phyloP scores from a whole-genome alignment of 2,888 invertebrate genomes.

The Pteria penguin region DNA sequence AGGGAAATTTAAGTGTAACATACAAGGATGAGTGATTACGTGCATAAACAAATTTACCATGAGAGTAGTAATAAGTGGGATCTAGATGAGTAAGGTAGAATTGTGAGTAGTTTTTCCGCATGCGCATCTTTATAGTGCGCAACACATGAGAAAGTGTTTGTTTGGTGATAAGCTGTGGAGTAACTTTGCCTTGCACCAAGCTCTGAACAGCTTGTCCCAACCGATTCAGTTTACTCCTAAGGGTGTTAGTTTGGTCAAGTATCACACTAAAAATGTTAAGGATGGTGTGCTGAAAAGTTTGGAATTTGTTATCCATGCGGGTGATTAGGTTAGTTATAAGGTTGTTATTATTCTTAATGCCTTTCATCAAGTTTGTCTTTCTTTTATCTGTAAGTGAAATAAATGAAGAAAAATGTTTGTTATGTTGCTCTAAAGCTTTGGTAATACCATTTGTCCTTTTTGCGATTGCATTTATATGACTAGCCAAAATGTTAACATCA shows the following conservation, averaged over 20 bases:
- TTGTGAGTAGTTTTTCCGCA: constrained; percentile 10
- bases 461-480: constrained; percentile 11
- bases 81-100: constrained; percentile 21
- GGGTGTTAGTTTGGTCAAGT: constrained; percentile 2
- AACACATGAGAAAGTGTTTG: neutral
- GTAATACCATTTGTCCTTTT: constrained; percentile 12
- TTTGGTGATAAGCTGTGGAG: constrained; percentile 5
- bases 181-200: constrained; percentile 18
- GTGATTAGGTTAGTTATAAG: neutral
- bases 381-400: constrained; percentile 23
- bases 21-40: constrained; percentile 24
- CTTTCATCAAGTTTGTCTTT: constrained; percentile 25
- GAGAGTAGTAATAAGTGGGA: constrained; percentile 10
- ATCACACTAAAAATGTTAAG: constrained; percentile 5
- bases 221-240: constrained; percentile 1
- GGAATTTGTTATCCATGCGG: neutral
- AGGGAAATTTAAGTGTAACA: constrained; percentile 12
- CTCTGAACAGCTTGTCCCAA: constrained; percentile 1
- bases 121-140: neutral
- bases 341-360: constrained; percentile 22
- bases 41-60: constrained; percentile 18
- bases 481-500: constrained; percentile 27
- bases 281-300: constrained; percentile 8
- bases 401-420: constrained; percentile 28
- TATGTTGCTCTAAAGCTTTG: constrained; percentile 21